Base-by-base conservation (phyloP, 2,797 vertebrate species). In the Selene dorsalis region DNA sequence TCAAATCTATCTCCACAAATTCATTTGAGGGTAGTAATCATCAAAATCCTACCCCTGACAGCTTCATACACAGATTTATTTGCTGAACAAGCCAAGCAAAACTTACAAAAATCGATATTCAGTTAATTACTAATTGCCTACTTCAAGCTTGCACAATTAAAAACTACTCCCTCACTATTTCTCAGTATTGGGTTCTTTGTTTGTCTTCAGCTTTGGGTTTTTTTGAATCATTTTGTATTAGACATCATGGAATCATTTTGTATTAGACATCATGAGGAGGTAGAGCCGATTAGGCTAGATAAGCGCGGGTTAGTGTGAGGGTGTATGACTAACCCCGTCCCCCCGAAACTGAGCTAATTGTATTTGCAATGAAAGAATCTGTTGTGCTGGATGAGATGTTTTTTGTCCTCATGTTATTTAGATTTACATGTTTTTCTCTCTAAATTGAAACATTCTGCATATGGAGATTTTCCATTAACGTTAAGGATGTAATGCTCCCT, bases 1-100 rank as follows among this genome's bases (percentile, higher is more conserved):
- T 13, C 47, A 24, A 68, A 58, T 18, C 12, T 43, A 30, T 43
- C 55, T 52, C 18, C 45, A 66, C 18, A 56, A 24, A 73, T 64
- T 58, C 26, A 57, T 35, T 24, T 32, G 2, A 17, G 18, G 12
- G 17, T 18, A 35, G 6, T 61, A 38, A 61, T 43, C 22, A 71
- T 41, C 18, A 32, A 53, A 52, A 56, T 67, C 24, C 22, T 32
- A 57, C 50, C 48, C 1, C 16, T 55, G 32, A 59, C 61, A 68
- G 41, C 18, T 22, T 65, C 35, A 60, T 16, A 35, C 17, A 57
- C 24, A 47, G 18, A 79, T 24, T 12, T 61, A 35, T 14, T 38
- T 38, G 55, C 65, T 55, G 26, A 52, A 41, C 61, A 38, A 52
- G 41, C 14, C 9, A 22, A 3, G 26, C 20, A 41, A 73, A 55